Conservation (phyloP, 2,113 vertebrate genomes). For the Lepisosteus osseus region DNA sequence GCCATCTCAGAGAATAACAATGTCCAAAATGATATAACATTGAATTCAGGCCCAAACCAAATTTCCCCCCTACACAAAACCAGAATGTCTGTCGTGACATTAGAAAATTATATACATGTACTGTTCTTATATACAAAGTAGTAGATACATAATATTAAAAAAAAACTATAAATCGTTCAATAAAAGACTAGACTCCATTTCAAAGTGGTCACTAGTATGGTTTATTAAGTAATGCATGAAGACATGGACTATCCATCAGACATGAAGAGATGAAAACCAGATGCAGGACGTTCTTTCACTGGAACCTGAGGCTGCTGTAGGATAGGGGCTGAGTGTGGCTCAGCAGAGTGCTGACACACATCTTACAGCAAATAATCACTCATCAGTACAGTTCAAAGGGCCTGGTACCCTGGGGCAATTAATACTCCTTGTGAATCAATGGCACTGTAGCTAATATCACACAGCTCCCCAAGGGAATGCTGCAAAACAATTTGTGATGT, state of each 20-base stretch:
- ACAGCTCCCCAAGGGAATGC: constrained; percentile 63
- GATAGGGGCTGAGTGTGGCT: constrained; percentile 64
- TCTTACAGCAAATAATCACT: constrained; percentile 77
- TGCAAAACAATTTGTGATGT: constrained; percentile 58
- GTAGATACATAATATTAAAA: no score
- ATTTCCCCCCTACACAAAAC: neutral
- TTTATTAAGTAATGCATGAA: constrained; percentile 9
- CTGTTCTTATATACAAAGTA: neutral
- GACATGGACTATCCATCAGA: neutral
- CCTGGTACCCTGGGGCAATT: constrained; percentile 78
- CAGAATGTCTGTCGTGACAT: no score
- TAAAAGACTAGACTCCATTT: no score
- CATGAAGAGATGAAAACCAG: constrained; percentile 70
- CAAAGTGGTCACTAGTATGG: neutral
- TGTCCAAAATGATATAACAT: neutral
- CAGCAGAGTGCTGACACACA: constrained; percentile 76
- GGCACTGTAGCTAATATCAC: constrained; percentile 76
- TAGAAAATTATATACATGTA: neutral
- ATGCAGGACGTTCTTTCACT: constrained; percentile 68
- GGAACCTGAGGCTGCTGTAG: constrained; percentile 70
- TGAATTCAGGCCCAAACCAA: constrained; percentile 5
- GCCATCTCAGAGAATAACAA: neutral
- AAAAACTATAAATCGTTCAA: neutral
- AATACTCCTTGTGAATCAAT: constrained; percentile 76
- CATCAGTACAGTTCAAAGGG: constrained; percentile 79